These are phyloP conservation scores for Hyposoter dolosus DNA, from an alignment of 2,888 invertebrate species.

Conservation along the genomic window DNA sequence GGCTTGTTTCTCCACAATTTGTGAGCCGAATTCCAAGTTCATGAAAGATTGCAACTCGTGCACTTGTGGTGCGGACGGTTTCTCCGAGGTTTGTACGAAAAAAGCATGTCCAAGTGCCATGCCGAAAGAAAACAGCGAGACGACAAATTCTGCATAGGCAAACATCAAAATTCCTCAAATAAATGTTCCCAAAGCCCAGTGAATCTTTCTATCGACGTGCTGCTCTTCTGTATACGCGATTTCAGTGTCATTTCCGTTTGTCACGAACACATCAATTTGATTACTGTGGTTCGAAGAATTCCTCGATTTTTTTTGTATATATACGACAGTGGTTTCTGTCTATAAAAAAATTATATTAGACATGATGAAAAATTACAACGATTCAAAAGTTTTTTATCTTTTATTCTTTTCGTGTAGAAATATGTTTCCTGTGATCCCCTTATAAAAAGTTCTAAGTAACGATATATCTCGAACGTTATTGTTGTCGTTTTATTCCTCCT, in stretches of 20 bases:
- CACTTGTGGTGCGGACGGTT: slow-evolving; percentile 7
- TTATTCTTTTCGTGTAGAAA: too few relatives aligned
- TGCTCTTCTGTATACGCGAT: neutral
- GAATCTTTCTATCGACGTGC: neutral
- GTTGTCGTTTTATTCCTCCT: too few relatives aligned
- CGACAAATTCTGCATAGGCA: neutral
- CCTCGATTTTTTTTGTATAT: too few relatives aligned
- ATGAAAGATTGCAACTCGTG: slow-evolving; percentile 43
- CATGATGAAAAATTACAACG: too few relatives aligned
- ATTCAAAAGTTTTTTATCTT: too few relatives aligned
- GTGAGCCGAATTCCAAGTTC: neutral
- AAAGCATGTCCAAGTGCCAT: slow-evolving; percentile 16
- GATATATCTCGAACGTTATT: too few relatives aligned
- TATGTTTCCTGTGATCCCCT: too few relatives aligned
- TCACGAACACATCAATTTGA: neutral
- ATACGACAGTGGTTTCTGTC: too few relatives aligned
- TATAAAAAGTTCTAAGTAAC: too few relatives aligned
- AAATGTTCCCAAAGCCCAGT: neutral
- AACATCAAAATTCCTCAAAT: neutral
- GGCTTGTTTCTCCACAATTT: neutral
- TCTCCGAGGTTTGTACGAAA: slow-evolving; percentile 34
- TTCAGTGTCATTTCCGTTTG: neutral
- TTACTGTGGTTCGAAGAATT: neutral
- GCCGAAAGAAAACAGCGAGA: slow-evolving; percentile 12
- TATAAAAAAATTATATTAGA: too few relatives aligned